These are phyloP conservation scores for Epizoanthus rinbou DNA, from an alignment of 92 coral and sea anemone species.

Conservation along the genomic window DNA sequence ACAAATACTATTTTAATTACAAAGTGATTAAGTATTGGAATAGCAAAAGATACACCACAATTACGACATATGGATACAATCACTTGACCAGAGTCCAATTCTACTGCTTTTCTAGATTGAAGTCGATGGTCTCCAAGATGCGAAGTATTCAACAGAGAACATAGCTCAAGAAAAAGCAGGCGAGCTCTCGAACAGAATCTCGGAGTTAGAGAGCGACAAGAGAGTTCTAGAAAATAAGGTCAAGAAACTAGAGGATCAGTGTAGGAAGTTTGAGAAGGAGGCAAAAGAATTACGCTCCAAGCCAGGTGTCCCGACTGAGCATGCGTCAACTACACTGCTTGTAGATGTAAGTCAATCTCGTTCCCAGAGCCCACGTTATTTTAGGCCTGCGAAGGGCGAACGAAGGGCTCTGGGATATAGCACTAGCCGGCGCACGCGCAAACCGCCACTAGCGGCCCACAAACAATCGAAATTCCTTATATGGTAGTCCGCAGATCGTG, in stretches of 20 bases:
- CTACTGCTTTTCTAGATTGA: constrained; percentile 11
- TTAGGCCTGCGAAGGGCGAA: too few relatives aligned
- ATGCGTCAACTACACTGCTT: constrained; percentile 85
- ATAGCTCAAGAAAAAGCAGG: constrained; percentile 35
- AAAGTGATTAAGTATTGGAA: too few relatives aligned
- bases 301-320: constrained; percentile 63
- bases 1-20: too few relatives aligned
- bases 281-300: constrained; percentile 65
- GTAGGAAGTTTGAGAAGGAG: constrained; percentile 65
- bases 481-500: too few relatives aligned
- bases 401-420: too few relatives aligned
- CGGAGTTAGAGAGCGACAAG: constrained; percentile 76
- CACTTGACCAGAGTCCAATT: too few relatives aligned
- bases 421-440: too few relatives aligned
- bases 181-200: constrained; percentile 37
- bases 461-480: too few relatives aligned
- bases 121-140: constrained; percentile 34
- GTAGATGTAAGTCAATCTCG: constrained; percentile 52
- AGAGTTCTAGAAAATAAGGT: constrained; percentile 62
- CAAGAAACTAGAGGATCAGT: constrained; percentile 63
- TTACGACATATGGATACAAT: too few relatives aligned
- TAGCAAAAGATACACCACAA: too few relatives aligned
- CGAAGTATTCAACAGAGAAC: constrained; percentile 26
- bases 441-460: too few relatives aligned
- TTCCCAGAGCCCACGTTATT: too few relatives aligned